Evolutionary conservation across 1,140 invertebrate genomes (phyloP).

Genomic region (Drosophila ficusphila): DNA sequence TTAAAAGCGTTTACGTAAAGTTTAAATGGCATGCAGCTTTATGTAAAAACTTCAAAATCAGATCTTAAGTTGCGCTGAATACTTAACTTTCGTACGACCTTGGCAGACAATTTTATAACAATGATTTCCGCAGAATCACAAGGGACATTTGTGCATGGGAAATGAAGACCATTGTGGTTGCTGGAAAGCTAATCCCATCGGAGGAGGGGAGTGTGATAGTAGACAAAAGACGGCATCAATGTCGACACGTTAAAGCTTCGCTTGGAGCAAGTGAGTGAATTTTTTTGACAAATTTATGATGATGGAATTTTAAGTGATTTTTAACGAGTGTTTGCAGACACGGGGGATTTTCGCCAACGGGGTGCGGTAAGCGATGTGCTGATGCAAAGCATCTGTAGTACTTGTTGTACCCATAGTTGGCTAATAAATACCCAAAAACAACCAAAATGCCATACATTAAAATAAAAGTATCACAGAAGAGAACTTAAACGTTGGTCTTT

Average conservation of each 20-base stretch:
- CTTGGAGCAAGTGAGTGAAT: conserved; percentile 24
- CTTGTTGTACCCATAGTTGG: neutral
- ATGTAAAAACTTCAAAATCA: neutral
- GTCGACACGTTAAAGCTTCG: conserved; percentile 40
- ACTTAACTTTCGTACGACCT: conserved; percentile 14
- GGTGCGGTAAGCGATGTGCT: neutral
- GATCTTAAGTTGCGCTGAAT: neutral
- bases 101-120: conserved; percentile 1
- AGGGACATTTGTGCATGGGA: conserved; percentile 1
- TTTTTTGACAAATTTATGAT: conserved; percentile 84
- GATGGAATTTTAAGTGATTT: conserved; percentile 84
- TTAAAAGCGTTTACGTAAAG: too few species aligned
- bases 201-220: conserved; percentile 11
- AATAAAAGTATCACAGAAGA: conserved; percentile 32
- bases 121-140: conserved; percentile 1
- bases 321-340: conserved; percentile 74
- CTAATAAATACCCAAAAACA: conserved; percentile 46
- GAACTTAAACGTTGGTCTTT: neutral
- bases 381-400: conserved; percentile 17
- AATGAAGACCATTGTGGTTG: conserved; percentile 10
- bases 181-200: conserved; percentile 27
- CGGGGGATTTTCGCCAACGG: conserved; percentile 3
- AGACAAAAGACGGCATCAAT: conserved; percentile 37
- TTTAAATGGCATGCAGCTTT: too few species aligned
- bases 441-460: conserved; percentile 34